Conservation (phyloP, 1,140 invertebrate species). For the Drosophila triauraria region DNA sequence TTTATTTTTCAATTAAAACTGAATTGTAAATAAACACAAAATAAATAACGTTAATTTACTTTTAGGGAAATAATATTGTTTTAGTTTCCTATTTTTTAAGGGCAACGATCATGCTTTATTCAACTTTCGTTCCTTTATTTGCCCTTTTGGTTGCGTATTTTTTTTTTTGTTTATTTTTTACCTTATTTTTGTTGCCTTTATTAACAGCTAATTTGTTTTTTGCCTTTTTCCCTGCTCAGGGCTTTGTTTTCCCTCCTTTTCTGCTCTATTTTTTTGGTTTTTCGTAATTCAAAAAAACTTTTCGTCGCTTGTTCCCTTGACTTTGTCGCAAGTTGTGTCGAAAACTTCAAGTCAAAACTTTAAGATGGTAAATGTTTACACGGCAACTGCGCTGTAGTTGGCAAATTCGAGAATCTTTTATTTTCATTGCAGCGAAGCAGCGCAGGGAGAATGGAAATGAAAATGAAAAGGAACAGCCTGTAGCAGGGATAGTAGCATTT, state of each 20-base stretch:
- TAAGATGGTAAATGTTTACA: slow-evolving; percentile 27
- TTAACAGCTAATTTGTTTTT: slow-evolving; percentile 61
- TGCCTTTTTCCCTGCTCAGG: not conserved
- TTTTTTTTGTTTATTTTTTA: slow-evolving; percentile 12
- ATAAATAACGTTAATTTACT: too few relatives aligned
- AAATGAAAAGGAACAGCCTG: not conserved
- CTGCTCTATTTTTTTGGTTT: slow-evolving; percentile 2
- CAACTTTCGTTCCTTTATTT: slow-evolving; percentile 15
- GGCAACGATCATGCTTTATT: not conserved
- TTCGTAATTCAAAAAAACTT: slow-evolving; percentile 35
- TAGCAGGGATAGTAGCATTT: not conserved
- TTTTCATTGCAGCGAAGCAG: slow-evolving; percentile 9
- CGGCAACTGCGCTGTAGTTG: slow-evolving; percentile 22
- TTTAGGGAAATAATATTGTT: not conserved
- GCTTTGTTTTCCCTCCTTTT: slow-evolving; percentile 1
- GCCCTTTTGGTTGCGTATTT: slow-evolving; percentile 17
- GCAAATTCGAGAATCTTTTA: slow-evolving; percentile 12
- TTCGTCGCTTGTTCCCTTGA: slow-evolving; percentile 35
- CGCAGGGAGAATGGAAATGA: not conserved
- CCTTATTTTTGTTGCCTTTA: slow-evolving; percentile 45
- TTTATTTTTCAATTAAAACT: too few relatives aligned
- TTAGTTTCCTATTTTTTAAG: not conserved
- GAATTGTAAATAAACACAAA: too few relatives aligned
- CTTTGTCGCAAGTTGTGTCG: slow-evolving; percentile 33
- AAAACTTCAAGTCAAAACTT: slow-evolving; percentile 47